Evolutionary conservation across 2,888 invertebrate species (phyloP).

Genomic region (Protonemura montana): DNA sequence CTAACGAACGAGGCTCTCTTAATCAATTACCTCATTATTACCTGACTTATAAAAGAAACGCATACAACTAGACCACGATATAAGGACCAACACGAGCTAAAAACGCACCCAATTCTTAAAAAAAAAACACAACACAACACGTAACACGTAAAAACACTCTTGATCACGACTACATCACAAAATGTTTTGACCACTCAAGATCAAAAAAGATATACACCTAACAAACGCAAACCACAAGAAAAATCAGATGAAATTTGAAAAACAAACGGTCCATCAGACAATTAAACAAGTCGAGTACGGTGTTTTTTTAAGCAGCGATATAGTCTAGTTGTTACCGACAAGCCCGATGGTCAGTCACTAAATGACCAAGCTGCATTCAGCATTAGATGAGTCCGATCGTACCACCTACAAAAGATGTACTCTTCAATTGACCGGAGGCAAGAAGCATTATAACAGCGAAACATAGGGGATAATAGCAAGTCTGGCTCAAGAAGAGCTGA

Average conservation of each 20-base stretch:
- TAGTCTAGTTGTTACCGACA: neutral
- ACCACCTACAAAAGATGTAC: neutral
- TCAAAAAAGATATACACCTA: neutral
- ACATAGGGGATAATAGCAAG: neutral
- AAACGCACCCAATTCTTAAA: too few species aligned
- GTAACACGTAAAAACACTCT: neutral
- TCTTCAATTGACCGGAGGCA: constrained; percentile 5
- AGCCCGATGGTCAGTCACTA: neutral
- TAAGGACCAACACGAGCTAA: neutral
- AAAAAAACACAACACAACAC: neutral
- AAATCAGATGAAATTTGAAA: neutral
- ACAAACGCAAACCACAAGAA: neutral
- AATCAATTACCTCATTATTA: too few species aligned
- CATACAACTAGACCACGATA: neutral
- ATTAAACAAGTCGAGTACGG: neutral
- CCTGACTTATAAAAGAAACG: too few species aligned
- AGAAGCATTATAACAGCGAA: neutral
- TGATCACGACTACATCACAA: neutral
- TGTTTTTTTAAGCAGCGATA: neutral
- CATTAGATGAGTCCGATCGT: neutral
- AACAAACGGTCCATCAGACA: neutral
- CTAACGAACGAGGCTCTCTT: too few species aligned
- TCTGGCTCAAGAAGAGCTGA: neutral
- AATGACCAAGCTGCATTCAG: neutral
- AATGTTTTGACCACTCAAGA: neutral